phyloP scores from a whole-genome alignment of 2,888 invertebrate species.

The Halictus quadricinctus region DNA sequence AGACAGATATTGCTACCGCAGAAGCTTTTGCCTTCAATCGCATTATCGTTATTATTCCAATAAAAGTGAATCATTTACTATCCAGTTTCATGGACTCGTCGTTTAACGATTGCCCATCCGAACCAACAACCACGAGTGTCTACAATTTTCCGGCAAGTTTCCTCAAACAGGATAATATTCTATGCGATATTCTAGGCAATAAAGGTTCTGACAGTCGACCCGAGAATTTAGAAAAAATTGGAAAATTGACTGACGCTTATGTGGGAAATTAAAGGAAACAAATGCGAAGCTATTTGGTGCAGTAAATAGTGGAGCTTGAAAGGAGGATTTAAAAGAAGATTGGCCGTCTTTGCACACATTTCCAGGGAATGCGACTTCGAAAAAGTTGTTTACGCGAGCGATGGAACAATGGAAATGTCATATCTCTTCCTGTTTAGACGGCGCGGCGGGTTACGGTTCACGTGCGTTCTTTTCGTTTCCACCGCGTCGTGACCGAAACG shows the following conservation, averaged over 20 bases:
- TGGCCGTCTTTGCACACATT: not conserved
- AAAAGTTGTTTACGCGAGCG: not conserved
- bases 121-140: not conserved
- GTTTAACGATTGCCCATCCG: not conserved
- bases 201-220: not conserved
- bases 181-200: not conserved
- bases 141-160: not conserved
- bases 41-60: not conserved
- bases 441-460: not conserved
- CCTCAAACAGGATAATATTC: not conserved
- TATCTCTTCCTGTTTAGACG: not conserved
- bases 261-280: too few relatives aligned
- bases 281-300: too few relatives aligned
- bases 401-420: not conserved
- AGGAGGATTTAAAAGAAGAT: too few relatives aligned
- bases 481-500: slow-evolving; percentile 47
- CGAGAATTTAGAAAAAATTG: not conserved
- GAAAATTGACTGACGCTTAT: too few relatives aligned
- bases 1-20: not conserved
- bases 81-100: not conserved
- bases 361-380: not conserved
- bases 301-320: too few relatives aligned
- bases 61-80: not conserved
- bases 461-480: not conserved
- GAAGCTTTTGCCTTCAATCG: not conserved